Percentiles rank a stretch among this genome's conserved stretches.
These are phyloP conservation scores for Anastrepha ludens DNA, from an alignment of 1,140 invertebrate species.

Conservation along the genomic window DNA sequence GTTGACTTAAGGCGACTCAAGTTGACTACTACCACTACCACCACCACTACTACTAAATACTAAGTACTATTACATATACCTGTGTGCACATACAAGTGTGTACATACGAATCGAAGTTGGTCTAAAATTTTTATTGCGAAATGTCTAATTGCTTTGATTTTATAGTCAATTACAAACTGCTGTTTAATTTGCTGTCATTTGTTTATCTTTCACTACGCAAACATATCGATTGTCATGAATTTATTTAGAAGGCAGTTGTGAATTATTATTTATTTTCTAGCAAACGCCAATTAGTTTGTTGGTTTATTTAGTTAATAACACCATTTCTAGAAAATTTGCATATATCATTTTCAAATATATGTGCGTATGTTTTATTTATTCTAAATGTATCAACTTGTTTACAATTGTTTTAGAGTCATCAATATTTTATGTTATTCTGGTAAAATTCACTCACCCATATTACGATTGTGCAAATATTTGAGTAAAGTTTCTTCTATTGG, in stretches of 20 bases:
- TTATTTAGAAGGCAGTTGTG: background rate
- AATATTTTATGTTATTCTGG: no score
- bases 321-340: background rate
- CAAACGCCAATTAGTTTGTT: constrained; percentile 2
- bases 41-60: no score
- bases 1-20: no score
- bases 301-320: background rate
- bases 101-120: no score
- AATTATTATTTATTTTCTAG: background rate
- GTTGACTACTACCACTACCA: no score
- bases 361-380: background rate
- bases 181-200: background rate
- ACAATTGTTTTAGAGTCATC: no score
- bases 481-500: no score
- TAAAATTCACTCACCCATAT: no score
- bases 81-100: no score
- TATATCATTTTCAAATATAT: background rate
- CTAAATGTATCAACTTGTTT: background rate
- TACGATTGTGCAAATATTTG: no score
- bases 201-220: background rate
- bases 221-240: background rate
- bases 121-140: background rate
- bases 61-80: no score
- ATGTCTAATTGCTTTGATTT: background rate
- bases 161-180: background rate